Percentiles rank a stretch among this genome's conserved stretches.
These are phyloP conservation scores for Didymodactylos carnosus DNA, from an alignment of 2,888 invertebrate genomes.

Conservation along the genomic window DNA sequence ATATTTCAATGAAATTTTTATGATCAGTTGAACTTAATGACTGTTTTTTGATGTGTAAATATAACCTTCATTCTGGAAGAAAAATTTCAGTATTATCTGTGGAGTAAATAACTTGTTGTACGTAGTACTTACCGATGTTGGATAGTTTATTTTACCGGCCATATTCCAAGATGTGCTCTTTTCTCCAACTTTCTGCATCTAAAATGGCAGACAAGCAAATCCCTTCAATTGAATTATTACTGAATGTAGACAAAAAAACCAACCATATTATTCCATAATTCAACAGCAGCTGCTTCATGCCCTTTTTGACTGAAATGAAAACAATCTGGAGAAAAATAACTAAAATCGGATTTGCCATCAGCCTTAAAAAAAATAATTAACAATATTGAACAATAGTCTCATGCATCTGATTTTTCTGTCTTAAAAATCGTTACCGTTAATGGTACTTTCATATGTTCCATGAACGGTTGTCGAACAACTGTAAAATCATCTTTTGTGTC, in stretches of 20 bases:
- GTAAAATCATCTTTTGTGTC: constrained; percentile 25
- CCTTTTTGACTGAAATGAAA: constrained; percentile 28
- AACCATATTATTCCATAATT: constrained; percentile 28
- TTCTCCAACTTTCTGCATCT: constrained; percentile 3
- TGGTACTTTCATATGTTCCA: constrained; percentile 22
- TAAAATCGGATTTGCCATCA: constrained; percentile 20
- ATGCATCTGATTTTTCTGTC: not conserved
- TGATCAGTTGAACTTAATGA: not conserved
- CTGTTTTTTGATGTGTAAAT: not conserved
- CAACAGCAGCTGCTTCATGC: constrained; percentile 23
- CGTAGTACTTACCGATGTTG: constrained; percentile 19
- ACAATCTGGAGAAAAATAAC: constrained; percentile 29
- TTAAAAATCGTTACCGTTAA: not conserved
- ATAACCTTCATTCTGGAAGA: not conserved
- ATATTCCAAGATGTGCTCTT: constrained; percentile 1
- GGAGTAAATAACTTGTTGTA: not conserved
- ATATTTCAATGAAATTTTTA: too few relatives aligned
- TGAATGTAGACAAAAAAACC: not conserved
- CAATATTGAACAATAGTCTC: not conserved
- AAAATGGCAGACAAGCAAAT: not conserved
- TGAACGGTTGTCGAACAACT: constrained; percentile 29
- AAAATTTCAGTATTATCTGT: not conserved
- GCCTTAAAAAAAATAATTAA: not conserved
- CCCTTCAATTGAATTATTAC: not conserved
- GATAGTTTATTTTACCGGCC: constrained; percentile 14